Evolutionary conservation across 2,113 vertebrate species (phyloP).

Genomic region (Clarias macrocephalus): DNA sequence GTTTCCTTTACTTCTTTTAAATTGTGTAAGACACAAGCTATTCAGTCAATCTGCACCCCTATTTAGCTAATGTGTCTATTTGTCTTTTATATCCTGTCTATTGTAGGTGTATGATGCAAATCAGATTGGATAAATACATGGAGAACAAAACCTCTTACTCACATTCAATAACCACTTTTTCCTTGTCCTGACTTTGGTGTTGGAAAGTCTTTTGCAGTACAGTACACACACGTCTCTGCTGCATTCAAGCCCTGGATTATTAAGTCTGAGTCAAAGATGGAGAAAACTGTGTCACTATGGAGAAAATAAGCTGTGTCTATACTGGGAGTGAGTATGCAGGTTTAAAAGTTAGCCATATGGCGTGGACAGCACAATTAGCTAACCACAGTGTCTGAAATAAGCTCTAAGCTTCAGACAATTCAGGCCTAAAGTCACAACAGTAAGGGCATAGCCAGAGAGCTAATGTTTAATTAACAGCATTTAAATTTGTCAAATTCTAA

Average conservation of each 20-base stretch:
- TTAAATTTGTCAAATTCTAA: not conserved
- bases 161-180: not conserved
- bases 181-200: not conserved
- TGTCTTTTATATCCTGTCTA: not conserved
- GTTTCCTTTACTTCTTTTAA: not conserved
- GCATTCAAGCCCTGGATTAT: not conserved
- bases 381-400: not conserved
- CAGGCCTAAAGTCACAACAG: not conserved
- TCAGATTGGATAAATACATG: not conserved
- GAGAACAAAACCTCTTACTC: not conserved
- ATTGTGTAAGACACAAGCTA: not conserved
- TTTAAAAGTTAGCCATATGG: not conserved
- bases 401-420: not conserved
- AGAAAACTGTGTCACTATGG: not conserved
- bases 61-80: not conserved
- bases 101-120: not conserved
- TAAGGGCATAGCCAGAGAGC: not conserved
- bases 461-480: not conserved
- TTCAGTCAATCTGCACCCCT: not conserved
- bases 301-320: not conserved
- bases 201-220: not conserved
- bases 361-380: not conserved
- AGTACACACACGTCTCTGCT: not conserved
- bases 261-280: not conserved
- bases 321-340: not conserved